A percentile compares a stretch with the other conserved stretches of the same genome.
Conservation (phyloP, 2,113 vertebrate species). For the Clupea harengus region DNA sequence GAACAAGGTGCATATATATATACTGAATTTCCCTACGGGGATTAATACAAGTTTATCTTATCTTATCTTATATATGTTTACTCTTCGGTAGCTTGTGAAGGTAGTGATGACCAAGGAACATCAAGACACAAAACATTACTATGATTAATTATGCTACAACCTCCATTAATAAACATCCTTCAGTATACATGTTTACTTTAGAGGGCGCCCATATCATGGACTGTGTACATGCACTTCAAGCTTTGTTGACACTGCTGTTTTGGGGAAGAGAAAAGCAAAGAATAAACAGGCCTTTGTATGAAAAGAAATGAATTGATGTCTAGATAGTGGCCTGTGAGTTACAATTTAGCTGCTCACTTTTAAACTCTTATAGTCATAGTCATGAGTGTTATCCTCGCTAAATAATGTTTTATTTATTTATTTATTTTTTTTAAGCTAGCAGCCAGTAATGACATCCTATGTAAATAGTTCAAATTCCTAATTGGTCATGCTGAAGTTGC, state of each 20-base stretch:
- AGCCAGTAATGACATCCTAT: neutral
- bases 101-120: neutral
- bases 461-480: slow-evolving; percentile 5
- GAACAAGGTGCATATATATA: neutral
- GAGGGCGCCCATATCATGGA: neutral
- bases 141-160: neutral
- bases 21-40: too few relatives aligned
- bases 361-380: neutral
- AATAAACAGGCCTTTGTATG: neutral
- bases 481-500: slow-evolving; percentile 22
- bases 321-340: neutral
- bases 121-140: neutral
- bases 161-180: neutral
- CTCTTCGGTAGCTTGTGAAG: neutral
- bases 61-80: neutral
- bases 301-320: neutral
- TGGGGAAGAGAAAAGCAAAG: neutral
- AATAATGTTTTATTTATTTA: too few relatives aligned
- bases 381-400: neutral
- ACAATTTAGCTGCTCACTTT: neutral
- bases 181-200: neutral
- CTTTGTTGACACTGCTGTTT: neutral
- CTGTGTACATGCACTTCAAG: neutral
- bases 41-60: too few relatives aligned
- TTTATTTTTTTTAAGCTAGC: neutral